Evolutionary conservation across 2,113 vertebrate species (phyloP).

Genomic region (Lepus americanus): DNA sequence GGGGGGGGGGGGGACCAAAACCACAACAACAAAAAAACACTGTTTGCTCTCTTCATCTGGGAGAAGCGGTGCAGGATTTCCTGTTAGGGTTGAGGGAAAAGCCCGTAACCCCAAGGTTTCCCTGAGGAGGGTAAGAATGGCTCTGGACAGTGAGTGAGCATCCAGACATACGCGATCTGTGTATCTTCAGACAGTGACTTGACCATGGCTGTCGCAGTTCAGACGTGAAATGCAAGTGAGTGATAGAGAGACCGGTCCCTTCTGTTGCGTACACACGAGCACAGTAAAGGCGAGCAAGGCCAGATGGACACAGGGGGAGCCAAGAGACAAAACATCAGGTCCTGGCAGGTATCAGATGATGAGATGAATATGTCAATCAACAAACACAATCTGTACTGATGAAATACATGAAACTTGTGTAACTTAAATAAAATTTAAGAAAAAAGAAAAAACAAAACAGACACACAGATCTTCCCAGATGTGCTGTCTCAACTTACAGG

Average conservation of each 20-base stretch:
- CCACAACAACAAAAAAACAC: too few species aligned
- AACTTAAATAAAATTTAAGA: neutral
- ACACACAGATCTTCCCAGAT: neutral
- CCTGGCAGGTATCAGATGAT: neutral
- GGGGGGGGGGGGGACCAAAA: too few species aligned
- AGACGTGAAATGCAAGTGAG: neutral
- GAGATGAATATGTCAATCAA: neutral
- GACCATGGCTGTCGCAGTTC: neutral
- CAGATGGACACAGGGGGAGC: neutral
- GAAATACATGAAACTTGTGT: too few species aligned
- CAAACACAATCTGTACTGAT: neutral
- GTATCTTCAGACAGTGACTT: too few species aligned
- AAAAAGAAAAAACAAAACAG: neutral
- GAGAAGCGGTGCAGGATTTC: neutral
- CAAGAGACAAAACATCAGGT: neutral
- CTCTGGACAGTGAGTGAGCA: neutral
- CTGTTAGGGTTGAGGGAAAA: neutral
- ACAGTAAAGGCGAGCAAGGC: neutral
- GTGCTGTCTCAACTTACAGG: neutral
- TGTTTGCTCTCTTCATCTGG: neutral
- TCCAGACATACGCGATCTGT: too few species aligned
- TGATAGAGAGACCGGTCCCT: neutral
- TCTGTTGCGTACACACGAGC: accelerated
- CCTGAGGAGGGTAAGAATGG: neutral
- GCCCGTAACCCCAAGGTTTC: neutral